Percentiles rank a stretch among this genome's conserved stretches.
phyloP scores from a whole-genome alignment of 2,113 vertebrate species.

The Platysteira castanea region DNA sequence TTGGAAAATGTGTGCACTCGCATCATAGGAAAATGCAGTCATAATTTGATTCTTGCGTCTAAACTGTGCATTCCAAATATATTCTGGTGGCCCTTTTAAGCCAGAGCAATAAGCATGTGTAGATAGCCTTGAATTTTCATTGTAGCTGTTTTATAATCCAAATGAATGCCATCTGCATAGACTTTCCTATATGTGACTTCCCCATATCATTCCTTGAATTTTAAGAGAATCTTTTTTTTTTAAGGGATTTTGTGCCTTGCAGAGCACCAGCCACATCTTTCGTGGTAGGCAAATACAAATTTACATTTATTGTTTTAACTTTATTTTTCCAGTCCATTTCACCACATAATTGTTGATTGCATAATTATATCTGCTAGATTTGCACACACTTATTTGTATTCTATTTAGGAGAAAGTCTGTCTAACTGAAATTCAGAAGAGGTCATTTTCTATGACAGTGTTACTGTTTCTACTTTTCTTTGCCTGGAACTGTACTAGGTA shows the following conservation, averaged over 20 bases:
- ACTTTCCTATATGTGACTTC: neutral
- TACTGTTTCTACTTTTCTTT: neutral
- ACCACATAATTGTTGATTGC: slow-evolving; percentile 4
- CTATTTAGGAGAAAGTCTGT: neutral
- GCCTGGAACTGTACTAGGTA: neutral
- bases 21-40: neutral
- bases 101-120: neutral
- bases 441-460: neutral
- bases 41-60: neutral
- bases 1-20: neutral
- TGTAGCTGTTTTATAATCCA: neutral
- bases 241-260: neutral
- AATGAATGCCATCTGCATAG: neutral
- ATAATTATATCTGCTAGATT: neutral
- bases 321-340: slow-evolving; percentile 47
- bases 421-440: neutral
- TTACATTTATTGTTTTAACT: slow-evolving; percentile 34
- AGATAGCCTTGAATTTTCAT: neutral
- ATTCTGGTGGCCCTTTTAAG: neutral
- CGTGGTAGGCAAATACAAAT: neutral
- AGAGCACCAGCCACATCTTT: neutral
- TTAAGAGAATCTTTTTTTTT: neutral
- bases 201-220: neutral
- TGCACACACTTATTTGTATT: neutral
- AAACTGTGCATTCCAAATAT: neutral